Conservation (phyloP, 1,140 invertebrate genomes). For the Polypedilum vanderplanki region DNA sequence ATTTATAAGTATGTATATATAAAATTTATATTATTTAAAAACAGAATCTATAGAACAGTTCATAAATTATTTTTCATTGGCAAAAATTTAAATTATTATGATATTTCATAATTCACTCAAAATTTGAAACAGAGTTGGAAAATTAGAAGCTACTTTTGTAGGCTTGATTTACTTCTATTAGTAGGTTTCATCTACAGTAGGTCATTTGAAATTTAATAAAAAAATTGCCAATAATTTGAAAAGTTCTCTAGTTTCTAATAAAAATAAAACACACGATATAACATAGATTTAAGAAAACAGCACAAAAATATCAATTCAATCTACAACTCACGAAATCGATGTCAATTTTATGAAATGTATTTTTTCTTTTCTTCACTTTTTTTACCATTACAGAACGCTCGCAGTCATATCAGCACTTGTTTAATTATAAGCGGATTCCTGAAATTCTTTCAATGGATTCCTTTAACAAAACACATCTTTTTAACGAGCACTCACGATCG, state of each 20-base stretch:
- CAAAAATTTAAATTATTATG: too few relatives aligned
- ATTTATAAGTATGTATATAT: background rate
- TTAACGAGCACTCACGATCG: conserved; percentile 22
- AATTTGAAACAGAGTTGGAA: too few relatives aligned
- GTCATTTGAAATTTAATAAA: too few relatives aligned
- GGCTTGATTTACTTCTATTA: too few relatives aligned
- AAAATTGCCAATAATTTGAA: too few relatives aligned
- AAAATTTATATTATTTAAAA: conserved; percentile 1
- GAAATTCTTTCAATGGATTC: conserved; percentile 22
- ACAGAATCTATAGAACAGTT: background rate
- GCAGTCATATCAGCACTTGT: conserved; percentile 16
- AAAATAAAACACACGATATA: too few relatives aligned
- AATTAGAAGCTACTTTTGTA: too few relatives aligned
- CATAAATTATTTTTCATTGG: background rate
- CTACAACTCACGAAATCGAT: conserved; percentile 11
- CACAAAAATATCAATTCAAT: background rate
- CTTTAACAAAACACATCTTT: background rate
- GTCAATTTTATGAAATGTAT: conserved; percentile 13
- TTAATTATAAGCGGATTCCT: conserved; percentile 13
- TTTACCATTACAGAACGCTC: background rate
- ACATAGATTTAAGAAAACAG: background rate
- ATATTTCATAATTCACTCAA: too few relatives aligned
- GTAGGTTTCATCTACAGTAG: too few relatives aligned
- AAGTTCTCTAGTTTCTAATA: too few relatives aligned
- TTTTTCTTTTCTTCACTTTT: background rate